phyloP scores from a whole-genome alignment of 2,113 vertebrate genomes.

The Ochotona princeps region DNA sequence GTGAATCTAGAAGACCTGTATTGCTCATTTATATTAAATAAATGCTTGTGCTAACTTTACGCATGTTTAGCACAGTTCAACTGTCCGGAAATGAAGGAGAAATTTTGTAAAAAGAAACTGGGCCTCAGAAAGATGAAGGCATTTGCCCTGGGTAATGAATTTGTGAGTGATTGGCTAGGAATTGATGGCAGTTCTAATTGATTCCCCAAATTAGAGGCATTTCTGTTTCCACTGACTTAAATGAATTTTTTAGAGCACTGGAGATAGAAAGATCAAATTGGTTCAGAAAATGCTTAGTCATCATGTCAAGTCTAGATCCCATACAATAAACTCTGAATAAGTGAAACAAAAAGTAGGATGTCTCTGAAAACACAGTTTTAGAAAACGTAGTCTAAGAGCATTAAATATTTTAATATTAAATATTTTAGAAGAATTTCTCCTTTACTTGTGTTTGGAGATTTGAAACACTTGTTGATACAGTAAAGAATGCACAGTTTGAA shows the following conservation, averaged over 20 bases:
- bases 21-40: neutral
- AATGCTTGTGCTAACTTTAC: neutral
- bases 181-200: neutral
- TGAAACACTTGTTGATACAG: neutral
- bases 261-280: neutral
- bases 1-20: neutral
- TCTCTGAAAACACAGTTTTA: neutral
- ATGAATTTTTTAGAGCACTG: neutral
- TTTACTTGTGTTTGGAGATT: neutral
- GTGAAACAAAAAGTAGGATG: neutral
- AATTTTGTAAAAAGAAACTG: neutral
- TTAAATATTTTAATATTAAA: neutral
- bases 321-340: conserved; percentile 1
- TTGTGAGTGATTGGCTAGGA: neutral
- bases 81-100: neutral
- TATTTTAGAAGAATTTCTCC: neutral
- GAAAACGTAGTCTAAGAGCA: neutral
- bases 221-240: neutral
- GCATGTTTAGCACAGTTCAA: neutral
- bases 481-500: neutral
- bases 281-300: neutral
- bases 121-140: neutral
- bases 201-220: neutral
- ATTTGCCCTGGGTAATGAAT: neutral
- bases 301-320: neutral